Percentiles rank a stretch among this genome's conserved stretches.
These are phyloP conservation scores for Austrolebias charrua DNA, from an alignment of 2,797 vertebrate genomes.

Conservation along the genomic window DNA sequence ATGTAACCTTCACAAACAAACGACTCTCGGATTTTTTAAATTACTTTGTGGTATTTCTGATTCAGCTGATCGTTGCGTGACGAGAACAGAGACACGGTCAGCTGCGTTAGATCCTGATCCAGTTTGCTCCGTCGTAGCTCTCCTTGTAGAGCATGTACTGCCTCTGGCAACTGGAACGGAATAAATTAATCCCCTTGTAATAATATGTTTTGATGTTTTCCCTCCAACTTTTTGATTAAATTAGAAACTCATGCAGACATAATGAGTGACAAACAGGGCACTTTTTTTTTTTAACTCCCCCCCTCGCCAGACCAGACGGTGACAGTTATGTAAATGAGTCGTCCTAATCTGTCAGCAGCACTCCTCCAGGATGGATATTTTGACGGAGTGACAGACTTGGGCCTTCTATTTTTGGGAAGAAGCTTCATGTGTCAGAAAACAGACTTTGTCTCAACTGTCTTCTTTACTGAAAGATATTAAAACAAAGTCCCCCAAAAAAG, in stretches of 20 bases:
- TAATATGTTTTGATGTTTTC: slow-evolving; percentile 1
- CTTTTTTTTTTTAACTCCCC: slow-evolving; percentile 5
- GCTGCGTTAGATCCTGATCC: slow-evolving; percentile 52
- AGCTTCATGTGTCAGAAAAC: slow-evolving; percentile 59
- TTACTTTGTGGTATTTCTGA: too few relatives aligned
- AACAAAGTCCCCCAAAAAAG: slow-evolving; percentile 20
- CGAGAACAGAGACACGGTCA: slow-evolving; percentile 55
- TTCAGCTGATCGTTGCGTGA: too few relatives aligned
- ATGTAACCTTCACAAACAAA: too few relatives aligned
- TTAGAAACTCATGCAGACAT: slow-evolving; percentile 7
- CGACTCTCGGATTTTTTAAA: too few relatives aligned
- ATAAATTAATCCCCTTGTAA: slow-evolving; percentile 38
- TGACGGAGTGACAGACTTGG: slow-evolving; percentile 65
- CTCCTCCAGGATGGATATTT: slow-evolving; percentile 57
- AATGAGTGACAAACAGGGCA: slow-evolving; percentile 9
- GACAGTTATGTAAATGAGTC: slow-evolving; percentile 63
- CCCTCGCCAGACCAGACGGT: slow-evolving; percentile 34
- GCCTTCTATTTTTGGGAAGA: slow-evolving; percentile 59
- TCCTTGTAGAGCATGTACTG: slow-evolving; percentile 52
- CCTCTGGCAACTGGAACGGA: slow-evolving; percentile 53
- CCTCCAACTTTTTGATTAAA: neutral
- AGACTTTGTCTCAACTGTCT: slow-evolving; percentile 22
- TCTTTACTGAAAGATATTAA: slow-evolving; percentile 43
- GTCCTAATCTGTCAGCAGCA: slow-evolving; percentile 64
- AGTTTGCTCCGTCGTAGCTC: slow-evolving; percentile 40